These are phyloP conservation scores for Oligia strigilis DNA, from an alignment of 2,888 invertebrate genomes.

Conservation along the genomic window DNA sequence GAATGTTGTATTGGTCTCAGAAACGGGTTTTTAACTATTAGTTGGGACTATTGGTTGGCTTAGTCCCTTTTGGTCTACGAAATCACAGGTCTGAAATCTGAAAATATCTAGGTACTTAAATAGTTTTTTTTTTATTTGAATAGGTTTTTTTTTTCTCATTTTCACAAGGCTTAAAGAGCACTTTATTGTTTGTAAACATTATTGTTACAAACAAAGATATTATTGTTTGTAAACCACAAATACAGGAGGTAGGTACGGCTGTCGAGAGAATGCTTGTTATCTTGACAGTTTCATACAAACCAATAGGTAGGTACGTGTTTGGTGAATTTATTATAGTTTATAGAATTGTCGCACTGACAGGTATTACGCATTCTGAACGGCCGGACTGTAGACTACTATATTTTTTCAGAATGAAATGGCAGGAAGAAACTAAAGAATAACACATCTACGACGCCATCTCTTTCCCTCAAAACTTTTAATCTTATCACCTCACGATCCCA, in stretches of 20 bases:
- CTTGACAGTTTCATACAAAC: neutral
- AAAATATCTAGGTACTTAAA: neutral
- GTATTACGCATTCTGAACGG: no score
- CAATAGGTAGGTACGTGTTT: neutral
- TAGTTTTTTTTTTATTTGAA: neutral
- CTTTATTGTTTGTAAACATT: neutral
- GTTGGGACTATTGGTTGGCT: no score
- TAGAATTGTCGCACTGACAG: neutral
- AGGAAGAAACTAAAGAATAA: neutral
- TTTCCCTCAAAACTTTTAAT: slow-evolving; percentile 4
- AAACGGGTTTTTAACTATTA: neutral
- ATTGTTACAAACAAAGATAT: no score
- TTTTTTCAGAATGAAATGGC: neutral
- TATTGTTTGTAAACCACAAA: neutral
- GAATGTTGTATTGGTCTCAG: neutral
- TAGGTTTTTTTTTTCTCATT: neutral
- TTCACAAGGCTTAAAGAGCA: neutral
- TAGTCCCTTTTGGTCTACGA: neutral
- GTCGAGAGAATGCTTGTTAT: neutral
- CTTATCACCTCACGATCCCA: slow-evolving; percentile 15
- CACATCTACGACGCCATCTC: neutral
- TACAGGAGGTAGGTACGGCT: neutral
- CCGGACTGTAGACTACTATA: neutral
- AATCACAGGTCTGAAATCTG: neutral
- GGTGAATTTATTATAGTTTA: neutral